Evolutionary conservation across 2,113 vertebrate species (phyloP).

Genomic region (Prietella phreatophila): DNA sequence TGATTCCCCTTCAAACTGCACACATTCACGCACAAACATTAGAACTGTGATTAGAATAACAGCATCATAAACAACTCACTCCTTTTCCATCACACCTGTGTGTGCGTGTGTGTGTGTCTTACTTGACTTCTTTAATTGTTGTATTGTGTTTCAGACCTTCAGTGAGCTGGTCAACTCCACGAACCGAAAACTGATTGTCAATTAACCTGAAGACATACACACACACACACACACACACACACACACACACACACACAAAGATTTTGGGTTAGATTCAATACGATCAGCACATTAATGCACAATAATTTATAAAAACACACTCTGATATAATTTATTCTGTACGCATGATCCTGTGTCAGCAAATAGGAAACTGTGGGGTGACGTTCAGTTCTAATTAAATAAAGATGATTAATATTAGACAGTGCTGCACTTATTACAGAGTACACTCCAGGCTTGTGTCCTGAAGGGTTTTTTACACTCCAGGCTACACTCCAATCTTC

Average conservation of each 20-base stretch:
- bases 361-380: neutral
- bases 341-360: neutral
- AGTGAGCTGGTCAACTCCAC: slow-evolving; percentile 56
- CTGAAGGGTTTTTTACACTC: neutral
- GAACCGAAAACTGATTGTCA: slow-evolving; percentile 63
- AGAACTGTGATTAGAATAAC: neutral
- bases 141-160: slow-evolving; percentile 65
- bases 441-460: neutral
- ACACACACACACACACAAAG: neutral
- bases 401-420: neutral
- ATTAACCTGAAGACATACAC: slow-evolving; percentile 64
- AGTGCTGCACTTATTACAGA: neutral
- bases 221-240: neutral
- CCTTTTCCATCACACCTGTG: neutral
- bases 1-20: slow-evolving; percentile 70
- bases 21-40: neutral
- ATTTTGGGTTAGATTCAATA: neutral
- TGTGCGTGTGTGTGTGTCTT: slow-evolving; percentile 44
- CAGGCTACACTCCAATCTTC: too few species aligned
- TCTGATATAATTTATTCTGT: neutral
- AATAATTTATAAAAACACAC: neutral
- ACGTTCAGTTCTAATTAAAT: neutral
- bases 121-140: slow-evolving; percentile 71
- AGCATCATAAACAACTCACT: neutral
- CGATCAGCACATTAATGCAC: neutral